Conservation (phyloP, 37 sponge, comb jelly and placozoan genomes). For the Aphrocallistes beatrix region DNA sequence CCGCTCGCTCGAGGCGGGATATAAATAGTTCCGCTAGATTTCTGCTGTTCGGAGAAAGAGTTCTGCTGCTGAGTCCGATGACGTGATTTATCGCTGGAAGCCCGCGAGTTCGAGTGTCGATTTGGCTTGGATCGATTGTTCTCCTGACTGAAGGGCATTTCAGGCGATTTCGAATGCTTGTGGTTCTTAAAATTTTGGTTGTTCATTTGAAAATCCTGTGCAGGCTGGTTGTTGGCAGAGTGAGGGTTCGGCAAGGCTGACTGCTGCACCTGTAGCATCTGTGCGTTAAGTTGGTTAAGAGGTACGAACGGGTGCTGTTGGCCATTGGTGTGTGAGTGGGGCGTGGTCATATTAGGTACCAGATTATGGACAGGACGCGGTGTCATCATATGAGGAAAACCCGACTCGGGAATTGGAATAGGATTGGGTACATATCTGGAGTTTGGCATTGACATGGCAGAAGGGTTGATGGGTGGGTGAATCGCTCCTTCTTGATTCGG, state of each 20-base stretch:
- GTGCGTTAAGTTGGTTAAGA: neutral
- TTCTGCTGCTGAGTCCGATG: neutral
- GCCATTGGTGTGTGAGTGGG: neutral
- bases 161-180: neutral
- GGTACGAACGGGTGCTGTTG: neutral
- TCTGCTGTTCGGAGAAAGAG: neutral
- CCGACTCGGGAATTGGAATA: neutral
- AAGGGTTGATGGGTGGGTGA: neutral
- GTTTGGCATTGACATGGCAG: neutral
- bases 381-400: neutral
- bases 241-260: neutral
- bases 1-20: neutral
- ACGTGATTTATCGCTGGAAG: neutral
- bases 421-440: neutral
- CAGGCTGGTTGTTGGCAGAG: neutral
- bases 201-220: neutral
- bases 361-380: neutral
- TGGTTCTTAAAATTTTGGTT: neutral
- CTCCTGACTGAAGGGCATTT: neutral
- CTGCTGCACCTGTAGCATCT: neutral
- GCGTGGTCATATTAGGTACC: neutral
- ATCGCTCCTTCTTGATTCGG: neutral
- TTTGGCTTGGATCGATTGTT: slow-evolving; percentile 11
- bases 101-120: neutral
- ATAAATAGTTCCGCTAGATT: neutral